Percentiles rank a stretch among this genome's conserved stretches.
These are phyloP conservation scores for Psophia crepitans DNA, from an alignment of 2,113 vertebrate species.

Conservation along the genomic window DNA sequence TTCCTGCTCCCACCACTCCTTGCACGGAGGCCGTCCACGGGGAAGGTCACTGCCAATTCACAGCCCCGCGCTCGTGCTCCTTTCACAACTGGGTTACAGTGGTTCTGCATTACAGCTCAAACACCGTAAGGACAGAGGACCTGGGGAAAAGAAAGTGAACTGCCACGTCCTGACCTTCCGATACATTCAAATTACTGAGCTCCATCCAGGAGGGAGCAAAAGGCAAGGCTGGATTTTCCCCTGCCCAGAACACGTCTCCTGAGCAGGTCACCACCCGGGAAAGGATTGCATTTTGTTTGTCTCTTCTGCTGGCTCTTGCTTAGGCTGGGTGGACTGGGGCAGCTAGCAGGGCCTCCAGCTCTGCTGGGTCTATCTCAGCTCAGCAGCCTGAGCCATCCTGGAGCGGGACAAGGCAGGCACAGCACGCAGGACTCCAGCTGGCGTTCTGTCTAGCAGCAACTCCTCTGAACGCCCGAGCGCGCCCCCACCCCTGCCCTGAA, in stretches of 20 bases:
- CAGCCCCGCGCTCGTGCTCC: background rate
- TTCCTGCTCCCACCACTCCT: background rate
- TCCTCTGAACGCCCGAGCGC: background rate
- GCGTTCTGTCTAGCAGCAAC: background rate
- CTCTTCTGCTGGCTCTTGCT: background rate
- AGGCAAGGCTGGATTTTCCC: background rate
- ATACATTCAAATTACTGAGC: background rate
- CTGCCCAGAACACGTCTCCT: background rate
- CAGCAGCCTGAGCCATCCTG: background rate
- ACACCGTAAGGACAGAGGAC: background rate
- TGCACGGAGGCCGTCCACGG: fast-evolving
- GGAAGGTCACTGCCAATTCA: background rate
- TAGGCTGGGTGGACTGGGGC: background rate
- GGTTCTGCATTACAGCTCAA: background rate
- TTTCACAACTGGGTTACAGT: too few species aligned
- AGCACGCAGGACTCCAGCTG: background rate
- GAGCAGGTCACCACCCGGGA: background rate
- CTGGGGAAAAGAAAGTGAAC: background rate
- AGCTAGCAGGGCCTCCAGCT: background rate
- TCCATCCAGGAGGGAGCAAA: background rate
- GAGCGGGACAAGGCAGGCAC: background rate
- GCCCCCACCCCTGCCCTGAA: background rate
- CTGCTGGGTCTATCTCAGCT: background rate
- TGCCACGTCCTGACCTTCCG: background rate
- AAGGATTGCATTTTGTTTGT: background rate